Conservation (phyloP, 53 echinoderm and acorn worm genomes). For the Arbacia lixula region DNA sequence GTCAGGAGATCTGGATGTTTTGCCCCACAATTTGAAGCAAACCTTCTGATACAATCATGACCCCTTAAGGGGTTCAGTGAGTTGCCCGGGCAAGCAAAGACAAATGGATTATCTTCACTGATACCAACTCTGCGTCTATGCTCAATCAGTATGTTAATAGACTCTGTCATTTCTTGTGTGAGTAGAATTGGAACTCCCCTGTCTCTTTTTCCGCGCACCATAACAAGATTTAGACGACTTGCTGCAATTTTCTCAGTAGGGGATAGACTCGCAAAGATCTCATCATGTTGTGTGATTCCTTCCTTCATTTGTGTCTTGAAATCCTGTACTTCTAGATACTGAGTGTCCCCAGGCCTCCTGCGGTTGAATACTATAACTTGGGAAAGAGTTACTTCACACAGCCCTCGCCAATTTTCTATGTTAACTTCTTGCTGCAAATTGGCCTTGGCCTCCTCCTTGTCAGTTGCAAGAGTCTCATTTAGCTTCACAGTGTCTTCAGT, state of each 20-base stretch:
- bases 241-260: not conserved
- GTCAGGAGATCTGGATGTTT: too few relatives aligned
- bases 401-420: not conserved
- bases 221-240: too few relatives aligned
- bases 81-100: too few relatives aligned
- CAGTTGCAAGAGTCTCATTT: constrained; percentile 20
- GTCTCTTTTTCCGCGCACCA: constrained; percentile 21
- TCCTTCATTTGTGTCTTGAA: not conserved
- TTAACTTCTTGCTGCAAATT: not conserved
- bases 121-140: too few relatives aligned
- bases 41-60: too few relatives aligned
- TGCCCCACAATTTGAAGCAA: too few relatives aligned
- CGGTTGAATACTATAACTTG: constrained; percentile 46
- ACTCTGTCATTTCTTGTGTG: constrained; percentile 1
- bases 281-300: constrained; percentile 21
- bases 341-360: constrained; percentile 37
- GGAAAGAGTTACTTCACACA: constrained; percentile 23
- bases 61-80: too few relatives aligned
- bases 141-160: constrained; percentile 25
- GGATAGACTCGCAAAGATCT: not conserved
- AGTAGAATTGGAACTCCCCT: constrained; percentile 29
- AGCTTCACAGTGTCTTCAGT: constrained; percentile 41
- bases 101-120: too few relatives aligned
- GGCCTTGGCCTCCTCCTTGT: not conserved
- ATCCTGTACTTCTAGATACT: constrained; percentile 3